These are phyloP conservation scores for Salticus scenicus DNA, from an alignment of 2,888 invertebrate species.

Conservation along the genomic window DNA sequence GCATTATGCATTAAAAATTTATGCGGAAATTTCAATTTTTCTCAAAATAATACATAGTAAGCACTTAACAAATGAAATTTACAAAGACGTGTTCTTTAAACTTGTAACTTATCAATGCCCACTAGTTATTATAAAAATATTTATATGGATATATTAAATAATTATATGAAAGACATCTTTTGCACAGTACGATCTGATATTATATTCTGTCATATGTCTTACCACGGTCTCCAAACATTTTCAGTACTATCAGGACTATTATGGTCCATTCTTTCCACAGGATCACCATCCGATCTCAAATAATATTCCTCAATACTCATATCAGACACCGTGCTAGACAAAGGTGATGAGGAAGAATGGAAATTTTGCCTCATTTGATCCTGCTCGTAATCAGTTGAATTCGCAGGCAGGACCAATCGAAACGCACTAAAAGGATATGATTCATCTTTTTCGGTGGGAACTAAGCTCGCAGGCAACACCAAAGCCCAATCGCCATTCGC, in stretches of 20 bases:
- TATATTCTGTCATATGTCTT: too few species aligned
- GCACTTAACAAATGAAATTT: too few species aligned
- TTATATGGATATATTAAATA: too few species aligned
- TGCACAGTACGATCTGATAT: too few species aligned
- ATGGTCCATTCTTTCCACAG: not conserved
- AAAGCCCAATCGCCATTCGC: constrained; percentile 66
- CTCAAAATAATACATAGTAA: too few species aligned
- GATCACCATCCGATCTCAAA: constrained; percentile 21
- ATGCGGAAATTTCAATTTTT: too few species aligned
- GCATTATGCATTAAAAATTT: too few species aligned
- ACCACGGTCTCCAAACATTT: constrained; percentile 61
- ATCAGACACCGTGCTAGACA: constrained; percentile 51
- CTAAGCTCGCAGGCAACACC: constrained; percentile 44
- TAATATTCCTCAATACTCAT: constrained; percentile 43
- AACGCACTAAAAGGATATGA: constrained; percentile 49
- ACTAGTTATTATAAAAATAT: too few species aligned
- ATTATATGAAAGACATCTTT: too few species aligned
- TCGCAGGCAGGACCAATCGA: constrained; percentile 27
- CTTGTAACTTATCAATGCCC: too few species aligned
- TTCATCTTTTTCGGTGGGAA: constrained; percentile 14
- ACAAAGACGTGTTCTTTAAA: too few species aligned
- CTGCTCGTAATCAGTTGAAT: not conserved
- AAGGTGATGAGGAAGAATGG: not conserved
- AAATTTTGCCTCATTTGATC: not conserved
- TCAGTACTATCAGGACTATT: not conserved